phyloP scores from a whole-genome alignment of 2,113 vertebrate species.

The Sinocyclocheilus anophthalmus region DNA sequence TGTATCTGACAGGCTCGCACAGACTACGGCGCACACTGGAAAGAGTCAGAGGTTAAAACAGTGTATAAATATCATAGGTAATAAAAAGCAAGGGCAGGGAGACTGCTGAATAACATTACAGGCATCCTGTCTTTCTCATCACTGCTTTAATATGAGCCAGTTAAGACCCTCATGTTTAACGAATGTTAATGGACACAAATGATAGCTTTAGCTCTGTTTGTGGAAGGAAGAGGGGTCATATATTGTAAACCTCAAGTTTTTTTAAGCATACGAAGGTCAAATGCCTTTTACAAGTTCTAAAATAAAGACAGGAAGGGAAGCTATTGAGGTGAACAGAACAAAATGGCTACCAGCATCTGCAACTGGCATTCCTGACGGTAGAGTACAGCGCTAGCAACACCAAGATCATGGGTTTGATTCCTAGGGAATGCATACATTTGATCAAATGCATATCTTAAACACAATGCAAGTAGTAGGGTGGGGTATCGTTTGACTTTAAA shows the following conservation, averaged over 20 bases:
- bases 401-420: background rate
- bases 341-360: background rate
- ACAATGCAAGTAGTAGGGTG: background rate
- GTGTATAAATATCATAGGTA: slow-evolving; percentile 54
- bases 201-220: slow-evolving; percentile 53
- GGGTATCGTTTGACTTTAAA: too few relatives aligned
- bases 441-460: background rate
- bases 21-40: slow-evolving; percentile 21
- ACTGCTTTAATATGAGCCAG: slow-evolving; percentile 47
- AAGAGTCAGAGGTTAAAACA: slow-evolving; percentile 46
- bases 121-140: slow-evolving; percentile 62
- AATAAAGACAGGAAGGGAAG: background rate
- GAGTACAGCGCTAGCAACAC: background rate
- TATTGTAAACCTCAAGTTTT: slow-evolving; percentile 43
- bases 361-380: background rate
- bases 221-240: slow-evolving; percentile 52
- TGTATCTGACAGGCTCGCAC: slow-evolving; percentile 36
- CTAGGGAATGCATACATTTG: background rate
- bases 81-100: slow-evolving; percentile 54
- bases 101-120: slow-evolving; percentile 42
- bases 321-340: background rate
- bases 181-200: slow-evolving; percentile 42
- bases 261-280: slow-evolving; percentile 48
- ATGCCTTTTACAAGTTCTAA: slow-evolving; percentile 39
- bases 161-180: slow-evolving; percentile 19